Conservation (phyloP, 2,888 invertebrate species). For the Rotaria sp. region DNA sequence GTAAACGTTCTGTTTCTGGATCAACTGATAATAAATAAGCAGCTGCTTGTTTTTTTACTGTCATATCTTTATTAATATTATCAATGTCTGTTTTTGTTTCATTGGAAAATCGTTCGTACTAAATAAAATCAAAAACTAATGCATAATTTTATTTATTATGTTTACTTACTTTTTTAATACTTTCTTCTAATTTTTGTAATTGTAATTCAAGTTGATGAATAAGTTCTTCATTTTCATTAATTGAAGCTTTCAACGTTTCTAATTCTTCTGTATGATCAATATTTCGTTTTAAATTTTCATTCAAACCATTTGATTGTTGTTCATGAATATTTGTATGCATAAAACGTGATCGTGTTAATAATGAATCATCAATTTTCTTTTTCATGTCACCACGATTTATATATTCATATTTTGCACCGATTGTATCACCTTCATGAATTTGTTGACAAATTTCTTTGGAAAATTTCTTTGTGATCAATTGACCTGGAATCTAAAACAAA, state of each 20-base stretch:
- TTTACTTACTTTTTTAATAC: background rate
- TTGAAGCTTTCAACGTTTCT: background rate
- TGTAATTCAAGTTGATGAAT: background rate
- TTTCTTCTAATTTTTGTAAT: background rate
- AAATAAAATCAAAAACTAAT: background rate
- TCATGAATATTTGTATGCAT: background rate
- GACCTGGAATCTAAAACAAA: background rate
- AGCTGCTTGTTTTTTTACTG: conserved; percentile 2
- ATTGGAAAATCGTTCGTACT: background rate
- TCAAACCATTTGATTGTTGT: background rate
- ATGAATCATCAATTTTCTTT: background rate
- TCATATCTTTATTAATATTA: background rate
- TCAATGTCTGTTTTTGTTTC: conserved; percentile 1
- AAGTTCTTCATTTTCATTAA: conserved; percentile 17
- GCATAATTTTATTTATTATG: background rate
- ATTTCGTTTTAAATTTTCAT: background rate
- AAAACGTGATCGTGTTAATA: conserved; percentile 14
- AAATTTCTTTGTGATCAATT: background rate
- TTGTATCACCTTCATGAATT: background rate
- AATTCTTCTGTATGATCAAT: conserved; percentile 28
- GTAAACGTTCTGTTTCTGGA: conserved; percentile 3
- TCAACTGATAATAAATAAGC: background rate
- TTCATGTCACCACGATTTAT: background rate
- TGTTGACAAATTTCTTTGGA: background rate
- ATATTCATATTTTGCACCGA: background rate